Evolutionary conservation across 1,140 invertebrate genomes (phyloP).

Genomic region (Paraescarpia echinospica): DNA sequence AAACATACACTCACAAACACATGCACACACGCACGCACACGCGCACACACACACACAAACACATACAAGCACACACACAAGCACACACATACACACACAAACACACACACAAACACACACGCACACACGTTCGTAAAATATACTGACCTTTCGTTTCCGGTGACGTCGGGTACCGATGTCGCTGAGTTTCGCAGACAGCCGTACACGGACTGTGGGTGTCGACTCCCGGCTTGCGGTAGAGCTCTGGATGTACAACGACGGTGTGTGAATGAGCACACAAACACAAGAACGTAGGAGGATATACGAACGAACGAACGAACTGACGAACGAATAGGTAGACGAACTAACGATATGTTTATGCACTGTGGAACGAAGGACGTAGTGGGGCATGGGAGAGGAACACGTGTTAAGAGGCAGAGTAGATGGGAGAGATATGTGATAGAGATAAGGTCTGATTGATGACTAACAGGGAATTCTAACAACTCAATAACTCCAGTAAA

Average conservation of each 20-base stretch:
- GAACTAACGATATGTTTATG: neutral
- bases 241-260: neutral
- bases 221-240: neutral
- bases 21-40: too few relatives aligned
- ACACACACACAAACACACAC: too few relatives aligned
- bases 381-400: neutral
- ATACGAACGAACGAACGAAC: neutral
- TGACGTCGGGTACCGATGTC: neutral
- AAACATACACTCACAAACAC: too few relatives aligned
- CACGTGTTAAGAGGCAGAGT: too few relatives aligned
- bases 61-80: too few relatives aligned
- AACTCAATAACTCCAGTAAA: too few relatives aligned
- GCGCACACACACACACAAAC: too few relatives aligned
- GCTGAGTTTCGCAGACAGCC: neutral
- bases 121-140: neutral
- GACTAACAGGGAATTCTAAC: too few relatives aligned
- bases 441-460: too few relatives aligned
- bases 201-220: neutral
- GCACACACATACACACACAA: too few relatives aligned
- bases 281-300: neutral
- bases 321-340: neutral
- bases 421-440: too few relatives aligned
- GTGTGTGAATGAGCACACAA: neutral
- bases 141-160: neutral
- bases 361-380: neutral